Evolutionary conservation across 2,113 vertebrate genomes (phyloP), one percentile per base, ranked within the genome.

Genomic region (Dryoscopus gambensis): DNA sequence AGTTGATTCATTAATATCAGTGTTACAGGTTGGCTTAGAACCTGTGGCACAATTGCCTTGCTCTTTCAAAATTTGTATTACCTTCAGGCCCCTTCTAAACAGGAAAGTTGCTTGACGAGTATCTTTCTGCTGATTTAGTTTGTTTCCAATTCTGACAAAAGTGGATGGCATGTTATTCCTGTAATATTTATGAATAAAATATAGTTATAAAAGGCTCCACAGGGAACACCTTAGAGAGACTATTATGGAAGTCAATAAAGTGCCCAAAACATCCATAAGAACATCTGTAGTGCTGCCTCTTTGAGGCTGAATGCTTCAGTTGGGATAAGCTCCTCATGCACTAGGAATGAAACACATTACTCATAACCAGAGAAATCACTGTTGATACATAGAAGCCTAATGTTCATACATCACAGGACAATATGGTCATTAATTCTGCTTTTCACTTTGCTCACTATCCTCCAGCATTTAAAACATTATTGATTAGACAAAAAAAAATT

Each of bases 21-120:
- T 30, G 9, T 50, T 56, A 37, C 0, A 89, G 22, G 7, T 47
- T 40, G 92, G 16, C 53, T 82, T 33, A 78, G 15, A 70, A 64
- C 8, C 31, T 56, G 30, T 22, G 17, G 49, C 46, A 59, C 18
- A 53, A n/a, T 53, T 56, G 37, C 31, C 5, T 20, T 50, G 11
- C 7, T 59, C 5, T 49, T 90, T 40, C 91, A 87, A 40, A 50
- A 30, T 39, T 15, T 90, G 65, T 77, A 56, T 81, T 80, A 99
- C 99, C 98, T 99, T 99, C 60, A 99, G 97, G 80, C 99, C 99
- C 94, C 99, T 98, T 97, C 98, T 98, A 91, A 98, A 99, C 52
- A 99, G 98, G 97, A 99, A 99, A 8, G 99, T 99, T 95, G 99
- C 99, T 95, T 99, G 99, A 59, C 99, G 98, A 15, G 98, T 98